phyloP scores from a whole-genome alignment of 2,113 vertebrate species.

The Sciurus niger region DNA sequence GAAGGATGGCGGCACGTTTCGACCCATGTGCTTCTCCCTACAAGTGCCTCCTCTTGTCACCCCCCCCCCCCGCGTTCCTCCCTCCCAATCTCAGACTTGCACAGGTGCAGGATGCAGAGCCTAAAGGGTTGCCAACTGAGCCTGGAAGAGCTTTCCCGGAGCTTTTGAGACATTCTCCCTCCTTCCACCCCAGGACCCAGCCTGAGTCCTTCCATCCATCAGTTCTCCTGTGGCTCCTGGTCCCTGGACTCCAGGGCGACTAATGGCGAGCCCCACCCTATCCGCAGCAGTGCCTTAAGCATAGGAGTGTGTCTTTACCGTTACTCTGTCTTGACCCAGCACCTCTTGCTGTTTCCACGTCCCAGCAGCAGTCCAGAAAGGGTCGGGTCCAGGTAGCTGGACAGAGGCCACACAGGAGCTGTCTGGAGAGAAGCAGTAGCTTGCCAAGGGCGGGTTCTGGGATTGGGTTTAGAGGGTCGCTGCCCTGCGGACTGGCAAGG shows the following conservation, averaged over 20 bases:
- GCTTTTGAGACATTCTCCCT: neutral
- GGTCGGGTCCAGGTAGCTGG: conserved; percentile 19
- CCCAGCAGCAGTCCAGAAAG: neutral
- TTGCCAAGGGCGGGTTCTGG: neutral
- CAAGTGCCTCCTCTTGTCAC: neutral
- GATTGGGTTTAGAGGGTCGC: neutral
- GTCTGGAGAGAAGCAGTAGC: neutral
- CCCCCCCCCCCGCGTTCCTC: no score
- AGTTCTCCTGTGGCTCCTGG: fast-evolving
- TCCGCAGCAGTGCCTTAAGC: neutral
- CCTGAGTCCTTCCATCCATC: neutral
- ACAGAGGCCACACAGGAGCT: neutral
- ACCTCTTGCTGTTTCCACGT: neutral
- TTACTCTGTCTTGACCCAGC: neutral
- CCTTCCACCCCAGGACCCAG: neutral
- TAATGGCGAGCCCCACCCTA: neutral
- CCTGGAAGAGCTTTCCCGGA: neutral
- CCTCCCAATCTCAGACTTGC: neutral
- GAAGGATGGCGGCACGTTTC: conserved; percentile 68
- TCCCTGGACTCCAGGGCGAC: neutral
- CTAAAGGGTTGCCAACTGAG: neutral
- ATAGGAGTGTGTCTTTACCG: conserved; percentile 41
- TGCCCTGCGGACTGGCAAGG: neutral
- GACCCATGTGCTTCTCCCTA: conserved; percentile 52
- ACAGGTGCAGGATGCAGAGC: neutral